A percentile compares a stretch with the other conserved stretches of the same genome.
These are phyloP conservation scores for Himalopsyche kuldschensis DNA, from an alignment of 2,888 invertebrate genomes.

Conservation along the genomic window DNA sequence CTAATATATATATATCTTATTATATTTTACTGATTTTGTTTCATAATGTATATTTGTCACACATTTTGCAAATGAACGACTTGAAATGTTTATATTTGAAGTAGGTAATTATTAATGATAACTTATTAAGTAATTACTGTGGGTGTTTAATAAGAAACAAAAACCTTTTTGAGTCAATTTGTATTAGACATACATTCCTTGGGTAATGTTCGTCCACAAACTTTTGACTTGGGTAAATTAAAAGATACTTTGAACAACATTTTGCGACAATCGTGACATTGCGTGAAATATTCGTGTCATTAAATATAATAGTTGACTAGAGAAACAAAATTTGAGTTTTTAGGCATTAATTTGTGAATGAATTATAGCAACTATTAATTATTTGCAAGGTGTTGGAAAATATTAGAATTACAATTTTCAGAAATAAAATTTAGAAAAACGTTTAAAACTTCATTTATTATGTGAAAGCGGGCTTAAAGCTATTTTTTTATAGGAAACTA, in stretches of 20 bases:
- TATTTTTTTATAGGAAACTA: no score
- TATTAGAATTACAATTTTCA: no score
- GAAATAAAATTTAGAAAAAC: no score
- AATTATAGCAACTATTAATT: no score
- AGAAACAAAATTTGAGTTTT: neutral
- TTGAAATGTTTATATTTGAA: neutral
- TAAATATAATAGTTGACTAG: neutral
- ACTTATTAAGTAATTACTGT: neutral
- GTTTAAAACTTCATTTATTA: no score
- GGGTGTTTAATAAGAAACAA: neutral
- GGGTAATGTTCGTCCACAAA: neutral
- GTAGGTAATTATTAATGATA: neutral
- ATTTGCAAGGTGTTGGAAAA: no score
- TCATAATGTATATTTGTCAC: neutral
- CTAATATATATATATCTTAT: no score
- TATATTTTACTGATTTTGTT: no score
- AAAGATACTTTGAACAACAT: neutral
- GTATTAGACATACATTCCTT: neutral
- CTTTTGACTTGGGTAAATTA: neutral
- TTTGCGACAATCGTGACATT: neutral
- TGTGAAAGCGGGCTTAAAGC: no score
- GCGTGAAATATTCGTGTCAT: neutral
- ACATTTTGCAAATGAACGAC: neutral
- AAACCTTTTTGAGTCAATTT: neutral
- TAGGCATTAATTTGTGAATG: neutral